A percentile compares a stretch with the other conserved stretches of the same genome.
These are phyloP conservation scores for Drosophila melanica DNA, from an alignment of 1,140 invertebrate genomes.

Conservation along the genomic window DNA sequence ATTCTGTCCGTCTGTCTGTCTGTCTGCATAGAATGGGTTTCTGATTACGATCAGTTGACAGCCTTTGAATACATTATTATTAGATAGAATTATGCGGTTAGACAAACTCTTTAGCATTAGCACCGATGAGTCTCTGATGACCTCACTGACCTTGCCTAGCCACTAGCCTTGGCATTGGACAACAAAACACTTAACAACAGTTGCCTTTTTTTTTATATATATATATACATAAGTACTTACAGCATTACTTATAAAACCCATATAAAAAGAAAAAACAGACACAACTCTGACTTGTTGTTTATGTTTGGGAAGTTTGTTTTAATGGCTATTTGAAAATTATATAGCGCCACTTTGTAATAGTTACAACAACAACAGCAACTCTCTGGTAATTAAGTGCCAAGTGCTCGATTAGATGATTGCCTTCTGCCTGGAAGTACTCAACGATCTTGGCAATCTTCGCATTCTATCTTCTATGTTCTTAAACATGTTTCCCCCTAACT, in stretches of 20 bases:
- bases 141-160: conserved; percentile 67
- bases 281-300: conserved; percentile 1
- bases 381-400: conserved; percentile 71
- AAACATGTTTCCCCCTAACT: conserved; percentile 35
- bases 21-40: conserved; percentile 53
- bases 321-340: conserved; percentile 52
- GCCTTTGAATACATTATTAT: conserved; percentile 43
- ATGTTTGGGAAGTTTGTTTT: conserved; percentile 35
- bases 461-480: conserved; percentile 32
- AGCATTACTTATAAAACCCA: conserved; percentile 25
- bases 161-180: conserved; percentile 61
- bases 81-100: conserved; percentile 47
- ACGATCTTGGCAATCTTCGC: conserved; percentile 46
- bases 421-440: conserved; percentile 45
- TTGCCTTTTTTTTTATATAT: conserved; percentile 34
- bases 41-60: conserved; percentile 59
- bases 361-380: conserved; percentile 32
- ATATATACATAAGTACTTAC: conserved; percentile 38
- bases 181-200: conserved; percentile 17
- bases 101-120: conserved; percentile 31
- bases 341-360: conserved; percentile 47
- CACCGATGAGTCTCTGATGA: conserved; percentile 55
- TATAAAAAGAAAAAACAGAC: conserved; percentile 14
- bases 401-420: conserved; percentile 66
- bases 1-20: conserved; percentile 27